Evolutionary conservation across 2,888 invertebrate genomes (phyloP).

Genomic region (Napeogenes sylphis): DNA sequence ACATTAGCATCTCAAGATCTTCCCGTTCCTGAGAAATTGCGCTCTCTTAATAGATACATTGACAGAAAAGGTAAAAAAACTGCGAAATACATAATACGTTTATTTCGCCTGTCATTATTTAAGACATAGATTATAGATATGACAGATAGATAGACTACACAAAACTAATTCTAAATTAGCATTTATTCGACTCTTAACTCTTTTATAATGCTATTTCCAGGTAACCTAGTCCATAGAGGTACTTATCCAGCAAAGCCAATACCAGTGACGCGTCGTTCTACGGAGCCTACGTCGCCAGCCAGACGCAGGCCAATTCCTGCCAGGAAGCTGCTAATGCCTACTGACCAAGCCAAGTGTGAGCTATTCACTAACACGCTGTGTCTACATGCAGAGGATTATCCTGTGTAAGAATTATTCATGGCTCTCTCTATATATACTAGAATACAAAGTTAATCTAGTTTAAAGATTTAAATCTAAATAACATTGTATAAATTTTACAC

Average conservation of each 20-base stretch:
- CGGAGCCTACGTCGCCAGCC: constrained; percentile 47
- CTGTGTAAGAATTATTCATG: constrained; percentile 78
- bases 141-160: no score
- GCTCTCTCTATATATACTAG: background rate
- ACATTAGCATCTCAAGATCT: constrained; percentile 57
- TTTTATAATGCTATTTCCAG: constrained; percentile 37
- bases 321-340: constrained; percentile 50
- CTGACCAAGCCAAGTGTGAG: constrained; percentile 75
- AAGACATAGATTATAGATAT: no score
- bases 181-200: no score
- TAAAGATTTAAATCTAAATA: no score
- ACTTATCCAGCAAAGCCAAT: constrained; percentile 53
- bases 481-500: no score
- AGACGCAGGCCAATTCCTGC: constrained; percentile 51
- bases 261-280: constrained; percentile 48
- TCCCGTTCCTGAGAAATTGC: constrained; percentile 67
- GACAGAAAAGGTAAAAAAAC: constrained; percentile 62
- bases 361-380: constrained; percentile 85
- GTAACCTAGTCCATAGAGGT: constrained; percentile 57
- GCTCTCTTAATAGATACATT: constrained; percentile 61
- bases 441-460: background rate
- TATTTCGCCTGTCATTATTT: no score
- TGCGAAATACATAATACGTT: no score
- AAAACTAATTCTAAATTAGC: no score
- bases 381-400: constrained; percentile 85